These are phyloP conservation scores for Nasonia longicornis DNA, from an alignment of 1,140 invertebrate species.

Conservation along the genomic window DNA sequence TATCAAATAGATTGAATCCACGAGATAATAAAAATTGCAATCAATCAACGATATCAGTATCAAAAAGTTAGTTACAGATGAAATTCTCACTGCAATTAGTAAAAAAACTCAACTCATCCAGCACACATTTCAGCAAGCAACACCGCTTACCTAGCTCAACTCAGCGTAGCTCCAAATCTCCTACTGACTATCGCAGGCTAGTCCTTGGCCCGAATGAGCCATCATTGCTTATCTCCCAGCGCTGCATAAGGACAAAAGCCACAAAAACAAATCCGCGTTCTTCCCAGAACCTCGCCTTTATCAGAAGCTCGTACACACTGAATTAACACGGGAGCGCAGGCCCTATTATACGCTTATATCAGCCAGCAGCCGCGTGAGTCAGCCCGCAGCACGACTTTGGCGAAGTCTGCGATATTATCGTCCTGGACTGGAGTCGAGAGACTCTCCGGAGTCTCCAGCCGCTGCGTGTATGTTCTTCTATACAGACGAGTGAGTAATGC, in stretches of 20 bases:
- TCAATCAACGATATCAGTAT: background rate
- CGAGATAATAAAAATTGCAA: background rate
- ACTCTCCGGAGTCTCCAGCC: no score
- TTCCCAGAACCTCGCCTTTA: background rate
- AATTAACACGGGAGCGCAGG: background rate
- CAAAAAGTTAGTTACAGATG: no score
- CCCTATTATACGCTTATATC: no score
- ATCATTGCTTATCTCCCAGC: constrained; percentile 1
- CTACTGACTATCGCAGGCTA: constrained; percentile 10
- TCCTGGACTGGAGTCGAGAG: no score
- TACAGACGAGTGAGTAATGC: no score
- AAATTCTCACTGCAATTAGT: no score
- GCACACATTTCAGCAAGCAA: background rate
- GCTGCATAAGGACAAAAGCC: background rate
- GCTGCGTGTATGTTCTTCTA: no score
- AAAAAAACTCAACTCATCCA: no score
- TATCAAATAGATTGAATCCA: background rate
- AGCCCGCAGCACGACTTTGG: background rate
- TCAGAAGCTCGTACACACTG: background rate
- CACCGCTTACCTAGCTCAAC: background rate
- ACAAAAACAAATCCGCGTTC: background rate
- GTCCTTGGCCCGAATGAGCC: constrained; percentile 20
- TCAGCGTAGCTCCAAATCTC: background rate
- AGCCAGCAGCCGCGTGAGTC: background rate
- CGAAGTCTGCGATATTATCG: no score